Conservation (phyloP, 2,888 invertebrate genomes). For the Drosophila koepferae region DNA sequence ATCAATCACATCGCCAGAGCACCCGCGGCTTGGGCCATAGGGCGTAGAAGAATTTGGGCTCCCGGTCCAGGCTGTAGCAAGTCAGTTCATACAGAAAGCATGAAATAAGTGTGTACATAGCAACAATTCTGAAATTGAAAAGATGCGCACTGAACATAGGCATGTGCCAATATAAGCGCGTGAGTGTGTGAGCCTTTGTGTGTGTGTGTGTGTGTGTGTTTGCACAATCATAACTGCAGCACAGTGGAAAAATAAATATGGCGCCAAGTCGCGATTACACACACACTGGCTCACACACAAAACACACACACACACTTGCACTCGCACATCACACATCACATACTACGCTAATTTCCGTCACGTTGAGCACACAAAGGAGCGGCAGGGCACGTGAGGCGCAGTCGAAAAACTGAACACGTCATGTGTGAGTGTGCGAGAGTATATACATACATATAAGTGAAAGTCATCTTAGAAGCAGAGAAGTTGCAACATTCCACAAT, state of each 20-base stretch:
- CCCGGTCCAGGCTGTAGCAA: conserved; percentile 15
- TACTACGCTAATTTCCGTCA: conserved; percentile 78
- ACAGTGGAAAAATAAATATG: conserved; percentile 77
- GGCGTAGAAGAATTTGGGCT: neutral
- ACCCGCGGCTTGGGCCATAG: conserved; percentile 3
- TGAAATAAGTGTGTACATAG: conserved; percentile 59
- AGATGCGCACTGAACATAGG: conserved; percentile 69
- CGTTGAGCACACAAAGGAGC: conserved; percentile 79
- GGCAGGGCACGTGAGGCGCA: conserved; percentile 65
- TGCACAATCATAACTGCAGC: conserved; percentile 77
- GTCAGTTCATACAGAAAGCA: conserved; percentile 50
- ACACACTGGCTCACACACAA: conserved; percentile 24
- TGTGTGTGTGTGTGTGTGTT: conserved; percentile 27
- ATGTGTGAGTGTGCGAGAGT: neutral
- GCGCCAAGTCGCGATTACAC: conserved; percentile 45
- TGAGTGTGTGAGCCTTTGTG: conserved; percentile 14
- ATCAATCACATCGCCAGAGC: conserved; percentile 64
- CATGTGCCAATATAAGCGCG: conserved; percentile 43
- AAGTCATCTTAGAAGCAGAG: conserved; percentile 49
- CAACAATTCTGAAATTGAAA: conserved; percentile 63
- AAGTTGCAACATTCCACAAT: conserved; percentile 46
- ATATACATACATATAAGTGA: conserved; percentile 12
- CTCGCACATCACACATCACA: conserved; percentile 35
- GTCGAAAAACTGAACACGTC: conserved; percentile 30
- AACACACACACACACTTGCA: conserved; percentile 21